Evolutionary conservation across 2,797 vertebrate genomes (phyloP).

Genomic region (Muscicapa striata): DNA sequence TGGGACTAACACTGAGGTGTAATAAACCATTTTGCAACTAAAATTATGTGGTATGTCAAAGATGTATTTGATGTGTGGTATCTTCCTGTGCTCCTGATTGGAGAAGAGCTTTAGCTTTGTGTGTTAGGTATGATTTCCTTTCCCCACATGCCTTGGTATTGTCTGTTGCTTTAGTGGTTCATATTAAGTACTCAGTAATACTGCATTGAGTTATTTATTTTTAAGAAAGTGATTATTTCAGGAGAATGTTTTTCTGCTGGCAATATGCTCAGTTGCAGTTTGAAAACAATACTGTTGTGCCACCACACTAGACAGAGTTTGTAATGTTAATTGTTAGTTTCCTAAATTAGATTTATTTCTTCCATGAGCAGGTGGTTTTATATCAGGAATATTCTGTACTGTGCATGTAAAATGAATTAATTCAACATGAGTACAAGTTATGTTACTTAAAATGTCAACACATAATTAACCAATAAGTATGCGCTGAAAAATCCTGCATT

Average conservation of each 20-base stretch:
- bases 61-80: background rate
- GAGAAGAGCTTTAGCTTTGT: background rate
- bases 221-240: background rate
- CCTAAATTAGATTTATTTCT: background rate
- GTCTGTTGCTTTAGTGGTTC: background rate
- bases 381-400: background rate
- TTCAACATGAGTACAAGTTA: background rate
- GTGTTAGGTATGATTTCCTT: background rate
- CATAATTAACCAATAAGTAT: background rate
- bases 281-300: background rate
- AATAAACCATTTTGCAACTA: background rate
- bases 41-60: background rate
- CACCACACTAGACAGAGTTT: background rate
- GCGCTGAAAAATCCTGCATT: background rate
- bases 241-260: background rate
- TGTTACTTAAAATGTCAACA: background rate
- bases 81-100: background rate
- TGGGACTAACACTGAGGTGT: background rate
- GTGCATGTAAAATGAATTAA: background rate
- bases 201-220: background rate
- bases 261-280: background rate
- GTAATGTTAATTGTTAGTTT: slow-evolving; percentile 14
- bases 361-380: background rate
- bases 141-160: background rate
- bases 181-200: background rate